Conservation (phyloP, 2,113 vertebrate genomes). For the Thamnaconus septentrionalis region DNA sequence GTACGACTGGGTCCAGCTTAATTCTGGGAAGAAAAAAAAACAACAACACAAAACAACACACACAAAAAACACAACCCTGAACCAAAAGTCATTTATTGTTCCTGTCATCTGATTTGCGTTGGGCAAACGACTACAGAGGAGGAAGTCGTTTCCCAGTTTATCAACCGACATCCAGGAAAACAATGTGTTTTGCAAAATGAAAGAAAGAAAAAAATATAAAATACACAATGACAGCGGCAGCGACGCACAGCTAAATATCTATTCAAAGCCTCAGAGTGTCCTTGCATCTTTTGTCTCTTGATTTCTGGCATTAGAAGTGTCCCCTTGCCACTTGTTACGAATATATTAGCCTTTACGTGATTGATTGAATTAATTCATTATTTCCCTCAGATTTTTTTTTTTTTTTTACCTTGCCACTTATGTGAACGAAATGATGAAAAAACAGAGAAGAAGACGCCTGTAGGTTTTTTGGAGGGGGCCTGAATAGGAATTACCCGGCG, state of each 20-base stretch:
- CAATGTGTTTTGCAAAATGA: slow-evolving; percentile 24
- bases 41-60: slow-evolving; percentile 16
- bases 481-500: slow-evolving; percentile 69
- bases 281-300: slow-evolving; percentile 46
- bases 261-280: slow-evolving; percentile 37
- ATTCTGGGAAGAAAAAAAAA: slow-evolving; percentile 18
- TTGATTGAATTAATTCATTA: slow-evolving; percentile 75
- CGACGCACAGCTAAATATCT: neutral
- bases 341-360: slow-evolving; percentile 79
- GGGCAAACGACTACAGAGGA: slow-evolving; percentile 42
- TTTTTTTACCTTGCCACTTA: neutral
- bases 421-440: slow-evolving; percentile 10
- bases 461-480: slow-evolving; percentile 49
- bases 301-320: slow-evolving; percentile 69
- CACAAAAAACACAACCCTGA: slow-evolving; percentile 20
- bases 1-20: slow-evolving; percentile 44
- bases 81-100: too few species aligned
- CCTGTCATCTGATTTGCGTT: slow-evolving; percentile 8
- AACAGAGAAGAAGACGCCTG: slow-evolving; percentile 37
- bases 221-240: neutral
- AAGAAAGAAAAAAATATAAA: slow-evolving; percentile 7
- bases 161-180: slow-evolving; percentile 23
- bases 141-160: slow-evolving; percentile 32
- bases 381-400: slow-evolving; percentile 41
- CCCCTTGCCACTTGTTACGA: slow-evolving; percentile 67